Evolutionary conservation across 1,140 invertebrate species (phyloP), one percentile per base, ranked within the genome.

Genomic region (Drosophila parvula): DNA sequence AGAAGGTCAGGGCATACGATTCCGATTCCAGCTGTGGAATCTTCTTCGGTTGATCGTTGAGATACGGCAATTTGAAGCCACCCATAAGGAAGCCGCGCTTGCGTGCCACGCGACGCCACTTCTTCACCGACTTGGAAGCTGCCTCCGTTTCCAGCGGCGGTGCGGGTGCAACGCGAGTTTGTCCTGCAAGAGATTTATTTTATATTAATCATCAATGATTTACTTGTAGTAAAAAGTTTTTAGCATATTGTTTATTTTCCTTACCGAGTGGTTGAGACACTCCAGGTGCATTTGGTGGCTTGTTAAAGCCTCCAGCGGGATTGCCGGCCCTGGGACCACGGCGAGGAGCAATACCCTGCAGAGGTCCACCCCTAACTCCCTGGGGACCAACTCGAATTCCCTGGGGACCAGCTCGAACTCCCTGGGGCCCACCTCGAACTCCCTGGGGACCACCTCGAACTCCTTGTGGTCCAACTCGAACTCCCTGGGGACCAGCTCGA

Each of bases 71-170:
- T 30, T 82, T 86, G 5, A 59, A 55, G 27, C 82, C 82, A 30
- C 83, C 82, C 16, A 86, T 59, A 0, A 88, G n/a, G n/a, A 86
- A 86, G 6, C 82, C 82, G 3, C 82, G 82, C 27, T 86, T 86
- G 1, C 85, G 53, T 2, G 82, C 79, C 30, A 88, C 22, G 10
- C 81, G 78, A 0, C 79, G 82, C 55, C 83, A 74, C 59, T 88
- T 88, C 28, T 82, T 79, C 14, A 82, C 82, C 6, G 82, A 77
- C 51, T 82, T 86, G 9, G 75, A 65, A 10, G 16, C 45, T 4
- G 56, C n/a, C 45, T 51, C 28, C 10, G 58, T 56, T 9, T 32
- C 30, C 5, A 68, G 18, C 10, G 47, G 56, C 1, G 62, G 47
- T 18, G 53, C n/a, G 0, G 69, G 57, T 7, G 65, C 71, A 0